These are phyloP conservation scores for Eubasilissa splendida DNA, from an alignment of 2,888 invertebrate genomes.

Conservation along the genomic window DNA sequence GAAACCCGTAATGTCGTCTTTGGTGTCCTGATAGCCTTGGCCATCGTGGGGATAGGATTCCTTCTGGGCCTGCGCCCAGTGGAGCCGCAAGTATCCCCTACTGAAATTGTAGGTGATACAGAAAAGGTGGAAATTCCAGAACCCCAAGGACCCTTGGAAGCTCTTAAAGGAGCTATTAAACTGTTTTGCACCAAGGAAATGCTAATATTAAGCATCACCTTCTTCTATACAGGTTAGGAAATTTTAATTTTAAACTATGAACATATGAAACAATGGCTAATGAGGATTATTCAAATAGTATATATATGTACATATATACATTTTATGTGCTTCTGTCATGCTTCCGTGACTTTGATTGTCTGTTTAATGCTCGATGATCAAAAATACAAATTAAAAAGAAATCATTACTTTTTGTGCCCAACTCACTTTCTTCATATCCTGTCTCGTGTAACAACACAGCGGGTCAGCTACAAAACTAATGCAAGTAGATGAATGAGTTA, in stretches of 20 bases:
- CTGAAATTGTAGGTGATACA: constrained; percentile 58
- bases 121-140: constrained; percentile 61
- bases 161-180: constrained; percentile 81
- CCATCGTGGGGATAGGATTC: constrained; percentile 80
- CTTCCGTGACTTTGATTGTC: no score
- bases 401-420: no score
- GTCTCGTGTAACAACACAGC: no score
- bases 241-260: neutral
- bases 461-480: no score
- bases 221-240: constrained; percentile 88
- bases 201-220: constrained; percentile 87
- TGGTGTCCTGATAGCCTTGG: constrained; percentile 82
- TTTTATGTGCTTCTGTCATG: no score
- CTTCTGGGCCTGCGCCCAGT: constrained; percentile 76
- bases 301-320: no score
- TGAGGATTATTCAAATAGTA: no score
- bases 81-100: constrained; percentile 63
- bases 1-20: constrained; percentile 85
- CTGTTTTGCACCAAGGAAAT: constrained; percentile 88
- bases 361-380: no score
- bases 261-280: no score
- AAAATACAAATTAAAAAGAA: no score
- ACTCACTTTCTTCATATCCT: no score
- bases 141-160: constrained; percentile 76
- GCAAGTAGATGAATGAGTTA: no score